A percentile compares a stretch with the other conserved stretches of the same genome.
Evolutionary conservation across 1,140 invertebrate genomes (phyloP).

Genomic region (Bradynema listronoti): DNA sequence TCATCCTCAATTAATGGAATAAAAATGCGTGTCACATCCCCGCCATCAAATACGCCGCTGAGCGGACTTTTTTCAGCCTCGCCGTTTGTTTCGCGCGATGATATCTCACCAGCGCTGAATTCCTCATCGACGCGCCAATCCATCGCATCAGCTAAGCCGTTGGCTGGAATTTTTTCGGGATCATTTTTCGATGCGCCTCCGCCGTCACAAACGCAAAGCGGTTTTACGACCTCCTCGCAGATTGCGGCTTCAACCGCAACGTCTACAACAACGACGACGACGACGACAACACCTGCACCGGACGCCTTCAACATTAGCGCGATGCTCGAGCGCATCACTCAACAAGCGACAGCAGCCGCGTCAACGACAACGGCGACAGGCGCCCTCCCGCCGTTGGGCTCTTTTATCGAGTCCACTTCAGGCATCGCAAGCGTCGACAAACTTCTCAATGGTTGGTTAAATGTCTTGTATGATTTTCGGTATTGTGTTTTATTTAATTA

Average conservation of each 20-base stretch:
- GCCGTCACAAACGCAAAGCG: too few species aligned
- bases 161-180: neutral
- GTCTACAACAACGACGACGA: neutral
- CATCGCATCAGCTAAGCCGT: neutral
- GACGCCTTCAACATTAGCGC: constrained; percentile 32
- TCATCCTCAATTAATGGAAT: too few species aligned
- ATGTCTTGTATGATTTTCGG: neutral
- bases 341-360: constrained; percentile 7
- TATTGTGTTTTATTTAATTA: neutral
- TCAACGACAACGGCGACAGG: neutral
- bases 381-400: neutral
- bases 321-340: constrained; percentile 30
- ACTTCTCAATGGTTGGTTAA: constrained; percentile 8
- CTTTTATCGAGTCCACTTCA: neutral
- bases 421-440: neutral
- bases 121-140: too few species aligned
- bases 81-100: too few species aligned
- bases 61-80: too few species aligned
- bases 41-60: too few species aligned
- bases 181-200: too few species aligned
- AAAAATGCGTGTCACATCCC: too few species aligned
- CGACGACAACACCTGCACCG: too few species aligned
- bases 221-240: too few species aligned
- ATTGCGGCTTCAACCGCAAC: too few species aligned
- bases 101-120: too few species aligned